phyloP scores from a whole-genome alignment of 2,888 invertebrate species.

The Brachyptera risi region DNA sequence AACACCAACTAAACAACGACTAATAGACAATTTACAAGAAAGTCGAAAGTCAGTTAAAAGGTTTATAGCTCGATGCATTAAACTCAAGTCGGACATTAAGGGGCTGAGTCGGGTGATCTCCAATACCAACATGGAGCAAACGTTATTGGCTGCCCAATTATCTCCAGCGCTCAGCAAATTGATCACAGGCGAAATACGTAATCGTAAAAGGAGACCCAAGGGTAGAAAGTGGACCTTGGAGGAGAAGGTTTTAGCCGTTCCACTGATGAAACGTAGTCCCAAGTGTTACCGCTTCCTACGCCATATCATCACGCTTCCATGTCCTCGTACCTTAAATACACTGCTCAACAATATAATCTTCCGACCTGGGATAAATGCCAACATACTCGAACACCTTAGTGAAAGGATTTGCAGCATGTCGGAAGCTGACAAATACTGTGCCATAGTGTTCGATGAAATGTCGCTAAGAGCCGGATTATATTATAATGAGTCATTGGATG shows the following conservation, averaged over 20 bases:
- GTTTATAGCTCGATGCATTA: no score
- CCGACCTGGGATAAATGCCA: conserved; percentile 17
- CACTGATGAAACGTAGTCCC: conserved; percentile 11
- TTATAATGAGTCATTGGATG: no score
- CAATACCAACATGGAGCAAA: no score
- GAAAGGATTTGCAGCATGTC: conserved; percentile 6
- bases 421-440: conserved; percentile 13
- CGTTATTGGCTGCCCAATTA: no score
- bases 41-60: no score
- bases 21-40: no score
- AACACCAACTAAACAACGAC: no score
- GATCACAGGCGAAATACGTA: no score
- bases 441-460: conserved; percentile 21
- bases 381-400: conserved; percentile 8
- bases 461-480: not conserved
- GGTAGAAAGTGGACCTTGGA: not conserved
- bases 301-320: no score
- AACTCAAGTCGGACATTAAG: no score
- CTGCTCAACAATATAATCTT: conserved; percentile 13
- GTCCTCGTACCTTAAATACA: conserved; percentile 6
- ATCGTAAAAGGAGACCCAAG: not conserved
- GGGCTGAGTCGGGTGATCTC: no score
- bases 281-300: conserved; percentile 18
- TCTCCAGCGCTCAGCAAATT: no score
- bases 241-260: not conserved